Base-by-base conservation (phyloP, 2,888 invertebrate genomes). In the Eilema griseolum region DNA sequence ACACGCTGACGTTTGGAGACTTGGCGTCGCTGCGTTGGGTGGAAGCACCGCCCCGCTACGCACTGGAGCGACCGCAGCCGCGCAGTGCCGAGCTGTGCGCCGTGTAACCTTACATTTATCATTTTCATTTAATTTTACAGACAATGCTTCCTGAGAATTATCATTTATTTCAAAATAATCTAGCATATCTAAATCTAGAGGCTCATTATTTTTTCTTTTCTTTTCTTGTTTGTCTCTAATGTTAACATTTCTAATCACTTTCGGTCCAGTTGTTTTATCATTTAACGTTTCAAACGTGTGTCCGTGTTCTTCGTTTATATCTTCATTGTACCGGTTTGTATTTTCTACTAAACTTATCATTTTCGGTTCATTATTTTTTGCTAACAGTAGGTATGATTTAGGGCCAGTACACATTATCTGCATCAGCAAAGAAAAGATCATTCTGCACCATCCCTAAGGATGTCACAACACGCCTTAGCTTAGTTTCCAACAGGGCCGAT, bases 1-100 rank as follows among this genome's bases (percentile, higher is more conserved):
- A 99, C 93, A 98, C 99, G 1, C 90, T 99, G 82, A 97, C 97
- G n/a, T 96, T 99, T 87, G 99, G 99, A 70, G 99, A 99, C 94
- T 96, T 99, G 80, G 97, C 99, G 24, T 99, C 96, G 99, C 80
- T 97, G 97, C 85, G 99, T 98, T 99, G 98, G 99, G 88, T 99
- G 98, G 95, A 98, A 98, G 69, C 97, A 37, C 37, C 37, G 12
- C 12, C 97, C 67, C 90, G 76, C 84, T 93, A 88, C 87, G 90
- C 83, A 88, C 96, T 97, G 72, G 72, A 26, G 85, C 95, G 79
- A 91, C 95, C 5, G 93, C 96, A 74, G 89, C 94, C 20, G 79
- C 91, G 95, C 5, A 93, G 96, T 74, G 89, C 94, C 20, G 97
- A 97, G 83, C 94, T 98, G 64, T 99, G 99, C 93, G 96, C 96